These are phyloP conservation scores for Drosophila emarginata DNA, from an alignment of 2,888 invertebrate species.

Conservation along the genomic window DNA sequence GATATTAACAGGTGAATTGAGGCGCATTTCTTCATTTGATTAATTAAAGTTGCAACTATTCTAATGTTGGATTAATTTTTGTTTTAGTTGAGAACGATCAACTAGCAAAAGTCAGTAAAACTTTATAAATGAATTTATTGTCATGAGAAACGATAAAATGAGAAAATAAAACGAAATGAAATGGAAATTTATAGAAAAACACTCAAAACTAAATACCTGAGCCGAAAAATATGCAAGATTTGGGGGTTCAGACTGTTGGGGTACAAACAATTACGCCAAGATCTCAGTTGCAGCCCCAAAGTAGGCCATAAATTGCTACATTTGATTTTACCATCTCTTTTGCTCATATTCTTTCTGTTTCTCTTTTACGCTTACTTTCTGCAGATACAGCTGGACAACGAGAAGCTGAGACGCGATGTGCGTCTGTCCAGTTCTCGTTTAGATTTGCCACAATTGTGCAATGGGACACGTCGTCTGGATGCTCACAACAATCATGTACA, in stretches of 20 bases:
- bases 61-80: too few species aligned
- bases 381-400: constrained; percentile 83
- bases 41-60: too few species aligned
- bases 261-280: constrained; percentile 2
- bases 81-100: too few species aligned
- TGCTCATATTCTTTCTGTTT: neutral
- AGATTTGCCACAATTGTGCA: constrained; percentile 81
- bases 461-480: constrained; percentile 76
- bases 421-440: constrained; percentile 77
- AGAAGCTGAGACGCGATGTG: constrained; percentile 82
- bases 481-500: constrained; percentile 77
- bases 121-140: neutral
- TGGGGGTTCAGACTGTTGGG: neutral
- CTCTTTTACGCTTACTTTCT: neutral
- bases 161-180: neutral
- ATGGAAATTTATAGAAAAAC: constrained; percentile 14
- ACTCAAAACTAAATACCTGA: neutral
- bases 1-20: too few species aligned
- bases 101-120: too few species aligned
- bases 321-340: neutral
- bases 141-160: neutral
- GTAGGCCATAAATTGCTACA: constrained; percentile 24
- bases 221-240: constrained; percentile 30
- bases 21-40: too few species aligned
- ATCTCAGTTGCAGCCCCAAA: constrained; percentile 9